Evolutionary conservation across 53 echinoderm and acorn worm species (phyloP).

Genomic region (Actinopyga echinites): DNA sequence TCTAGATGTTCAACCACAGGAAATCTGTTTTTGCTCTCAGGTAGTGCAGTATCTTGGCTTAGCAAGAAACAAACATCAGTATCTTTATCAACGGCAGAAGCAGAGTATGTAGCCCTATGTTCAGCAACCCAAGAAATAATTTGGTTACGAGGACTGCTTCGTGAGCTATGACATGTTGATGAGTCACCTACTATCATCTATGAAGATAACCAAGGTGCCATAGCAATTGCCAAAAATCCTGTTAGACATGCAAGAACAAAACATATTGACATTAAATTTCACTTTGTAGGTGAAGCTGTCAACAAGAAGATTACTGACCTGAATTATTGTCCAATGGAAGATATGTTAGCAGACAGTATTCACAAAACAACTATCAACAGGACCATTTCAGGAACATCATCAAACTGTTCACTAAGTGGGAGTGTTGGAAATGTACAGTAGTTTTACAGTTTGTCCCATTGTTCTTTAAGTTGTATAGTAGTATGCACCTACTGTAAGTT

Average conservation of each 20-base stretch:
- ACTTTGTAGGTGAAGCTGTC: background rate
- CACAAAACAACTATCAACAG: background rate
- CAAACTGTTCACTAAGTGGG: slow-evolving; percentile 10
- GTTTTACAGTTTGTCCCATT: too few relatives aligned
- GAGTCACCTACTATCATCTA: background rate
- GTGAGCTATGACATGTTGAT: background rate
- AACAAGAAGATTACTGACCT: background rate
- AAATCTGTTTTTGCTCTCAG: background rate
- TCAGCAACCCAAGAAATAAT: too few relatives aligned
- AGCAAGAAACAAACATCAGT: background rate
- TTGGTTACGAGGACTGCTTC: background rate
- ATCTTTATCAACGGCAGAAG: background rate
- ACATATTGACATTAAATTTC: background rate
- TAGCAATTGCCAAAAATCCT: background rate
- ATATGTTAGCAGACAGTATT: background rate
- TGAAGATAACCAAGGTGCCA: background rate
- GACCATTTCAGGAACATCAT: background rate
- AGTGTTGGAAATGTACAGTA: background rate
- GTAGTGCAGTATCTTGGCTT: background rate
- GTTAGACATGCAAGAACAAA: background rate
- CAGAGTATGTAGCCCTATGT: background rate
- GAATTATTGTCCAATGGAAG: background rate
- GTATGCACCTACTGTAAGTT: too few relatives aligned
- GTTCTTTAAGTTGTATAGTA: too few relatives aligned
- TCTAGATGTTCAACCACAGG: background rate